Evolutionary conservation across 2,113 vertebrate species (phyloP).

Genomic region (Psammodynastes pulverulentus): DNA sequence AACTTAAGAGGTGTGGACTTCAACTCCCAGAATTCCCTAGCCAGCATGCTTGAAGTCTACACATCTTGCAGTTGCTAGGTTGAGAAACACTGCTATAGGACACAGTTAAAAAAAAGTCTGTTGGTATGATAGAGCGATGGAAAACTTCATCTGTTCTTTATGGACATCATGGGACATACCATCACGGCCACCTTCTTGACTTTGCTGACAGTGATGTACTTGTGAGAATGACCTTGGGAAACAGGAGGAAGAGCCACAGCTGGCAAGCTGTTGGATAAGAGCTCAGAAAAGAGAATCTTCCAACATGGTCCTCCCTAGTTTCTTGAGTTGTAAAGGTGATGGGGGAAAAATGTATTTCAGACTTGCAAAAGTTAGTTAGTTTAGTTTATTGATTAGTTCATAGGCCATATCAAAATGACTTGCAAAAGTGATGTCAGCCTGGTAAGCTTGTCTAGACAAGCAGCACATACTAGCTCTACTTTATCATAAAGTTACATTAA

Average conservation of each 20-base stretch:
- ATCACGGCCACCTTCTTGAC: neutral
- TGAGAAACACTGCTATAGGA: neutral
- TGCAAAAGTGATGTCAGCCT: neutral
- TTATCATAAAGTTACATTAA: neutral
- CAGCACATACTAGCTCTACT: neutral
- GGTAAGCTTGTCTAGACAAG: neutral
- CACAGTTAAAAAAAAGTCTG: too few species aligned
- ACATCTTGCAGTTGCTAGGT: neutral
- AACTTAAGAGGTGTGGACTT: neutral
- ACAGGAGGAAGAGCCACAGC: neutral
- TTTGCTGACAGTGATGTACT: neutral
- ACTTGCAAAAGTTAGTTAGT: neutral
- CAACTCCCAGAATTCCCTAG: neutral
- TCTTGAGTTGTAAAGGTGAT: neutral
- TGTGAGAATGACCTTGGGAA: neutral
- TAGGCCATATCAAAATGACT: too few species aligned
- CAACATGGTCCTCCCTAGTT: neutral
- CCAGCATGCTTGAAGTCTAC: neutral
- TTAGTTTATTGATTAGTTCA: too few species aligned
- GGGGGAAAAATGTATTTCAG: neutral
- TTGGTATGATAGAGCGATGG: neutral
- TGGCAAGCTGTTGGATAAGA: neutral
- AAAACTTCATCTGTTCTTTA: neutral
- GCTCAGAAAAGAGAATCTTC: neutral
- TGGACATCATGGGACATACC: neutral